Base-by-base conservation (phyloP, 2,888 invertebrate species). In the Timema cristinae region DNA sequence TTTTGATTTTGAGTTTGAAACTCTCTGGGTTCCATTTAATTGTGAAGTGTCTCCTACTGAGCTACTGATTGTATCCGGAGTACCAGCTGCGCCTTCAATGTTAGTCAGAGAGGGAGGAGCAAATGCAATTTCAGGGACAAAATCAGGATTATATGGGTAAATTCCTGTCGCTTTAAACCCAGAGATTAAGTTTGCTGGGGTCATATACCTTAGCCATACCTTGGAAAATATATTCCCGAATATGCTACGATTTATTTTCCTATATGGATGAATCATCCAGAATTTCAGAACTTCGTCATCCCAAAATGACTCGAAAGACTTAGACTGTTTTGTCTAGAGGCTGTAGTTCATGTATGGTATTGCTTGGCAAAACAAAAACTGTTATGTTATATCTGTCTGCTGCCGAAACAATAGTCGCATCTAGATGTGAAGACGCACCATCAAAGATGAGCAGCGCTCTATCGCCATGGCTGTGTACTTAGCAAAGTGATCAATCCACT, bases 141-240 rank as follows among this genome's bases (percentile, higher is more conserved):
- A 16, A 63, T n/a, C 63, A 15, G 63, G 15, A 32, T 63, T 63
- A 63, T 63, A 63, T 47, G 63, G 16, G 63, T 15, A 63, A 63
- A 63, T 63, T 13, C 63, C 63, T 63, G 63, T 63, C 48, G 63
- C 16, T 16, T 63, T 16, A 16, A 63, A 63, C 48, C 63, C 63
- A 10, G 63, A 63, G 32, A 63, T 63, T 63, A 63, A 9, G 32
- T 63, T 15, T 63, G 16, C 13, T 63, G 63, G 16, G 2, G 63
- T 63, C 63, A 63, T 63, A 63, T 10, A 63, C 63, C 63, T 48
- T 32, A 63, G 63, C 63, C 63, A 63, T 16, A 63, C 63, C 48
- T 32, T 63, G 63, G 63, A 63, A 63, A 63, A 63, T 63, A 63
- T 63, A 47, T 63, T 63, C 16, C 63, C 63, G 16, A 63, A 63